Base-by-base conservation (phyloP, 2,113 vertebrate species). In the Scomber scombrus region DNA sequence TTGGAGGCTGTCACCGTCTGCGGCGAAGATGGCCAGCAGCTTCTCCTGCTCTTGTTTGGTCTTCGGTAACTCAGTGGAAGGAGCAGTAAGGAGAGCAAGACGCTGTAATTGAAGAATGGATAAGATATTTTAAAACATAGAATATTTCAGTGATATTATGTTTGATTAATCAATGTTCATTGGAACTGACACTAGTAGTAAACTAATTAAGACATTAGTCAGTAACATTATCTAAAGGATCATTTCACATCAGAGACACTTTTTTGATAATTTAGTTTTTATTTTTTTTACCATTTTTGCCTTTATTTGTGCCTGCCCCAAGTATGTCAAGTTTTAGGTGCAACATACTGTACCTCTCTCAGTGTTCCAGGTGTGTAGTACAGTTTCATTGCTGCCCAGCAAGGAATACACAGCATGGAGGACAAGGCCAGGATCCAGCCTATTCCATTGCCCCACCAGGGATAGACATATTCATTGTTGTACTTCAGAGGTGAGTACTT, bases 401-500 rank as follows among this genome's bases (percentile, higher is more conserved):
- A 73, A 1, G 97, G 97, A 62, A 98, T 96, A 78, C 97, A 99
- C 68, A 97, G 77, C 96, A 99, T 99, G 69, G 98, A 99, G 58
- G 97, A 96, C 57, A 99, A 91, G 1, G 97, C 97, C 75, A 99
- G 92, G 49, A 97, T 91, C 98, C 98, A 99, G 80, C 98, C 98
- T 12, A 99, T 78, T 1, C 92, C 95, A 11, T 99, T 94, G 0
- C 96, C 98, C 98, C 98, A 99, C 96, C 96, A 97, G 0, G 98
- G 98, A 73, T 99, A 99, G 3, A 94, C 94, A 0, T 99, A 99
- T 61, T 95, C 96, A 89, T 97, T 99, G 89, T 99, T 99, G 93
- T 98, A 99, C 18, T 97, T 98, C 81, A 99, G 85, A 0, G 97
- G 98, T 0, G 96, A 97, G 63, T 99, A 98, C 90, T 99, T 99